phyloP scores from a whole-genome alignment of 2,113 vertebrate genomes.

The Lanius ludovicianus region DNA sequence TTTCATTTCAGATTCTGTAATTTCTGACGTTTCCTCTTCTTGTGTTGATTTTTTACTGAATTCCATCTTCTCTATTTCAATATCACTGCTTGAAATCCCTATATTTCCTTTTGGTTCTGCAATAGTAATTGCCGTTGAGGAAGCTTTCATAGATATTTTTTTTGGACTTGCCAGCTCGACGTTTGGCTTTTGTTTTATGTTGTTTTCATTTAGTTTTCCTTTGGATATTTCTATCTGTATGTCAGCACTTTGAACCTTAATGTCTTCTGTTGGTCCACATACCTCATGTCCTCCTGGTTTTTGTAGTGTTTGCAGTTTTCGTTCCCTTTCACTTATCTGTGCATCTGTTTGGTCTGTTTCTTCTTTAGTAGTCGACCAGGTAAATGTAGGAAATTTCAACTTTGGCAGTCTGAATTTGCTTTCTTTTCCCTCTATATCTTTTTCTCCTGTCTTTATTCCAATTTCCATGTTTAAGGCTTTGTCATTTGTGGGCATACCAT shows the following conservation, averaged over 20 bases:
- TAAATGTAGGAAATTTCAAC: neutral
- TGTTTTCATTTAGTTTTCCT: rapidly evolving
- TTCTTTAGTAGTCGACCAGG: neutral
- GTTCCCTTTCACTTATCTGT: rapidly evolving
- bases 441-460: neutral
- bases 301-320: rapidly evolving
- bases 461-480: rapidly evolving
- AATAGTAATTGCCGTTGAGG: rapidly evolving
- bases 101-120: rapidly evolving
- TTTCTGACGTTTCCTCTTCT: rapidly evolving
- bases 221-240: rapidly evolving
- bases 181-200: rapidly evolving
- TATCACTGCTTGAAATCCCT: rapidly evolving
- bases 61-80: rapidly evolving
- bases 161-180: rapidly evolving
- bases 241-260: rapidly evolving
- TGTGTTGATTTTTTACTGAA: rapidly evolving
- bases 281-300: rapidly evolving
- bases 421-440: rapidly evolving
- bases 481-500: rapidly evolving
- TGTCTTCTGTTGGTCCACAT: rapidly evolving
- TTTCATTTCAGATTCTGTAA: rapidly evolving
- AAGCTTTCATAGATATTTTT: rapidly evolving
- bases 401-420: neutral
- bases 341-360: rapidly evolving